Evolutionary conservation across 1,140 invertebrate genomes (phyloP).

Genomic region (Leptinotarsa texana): DNA sequence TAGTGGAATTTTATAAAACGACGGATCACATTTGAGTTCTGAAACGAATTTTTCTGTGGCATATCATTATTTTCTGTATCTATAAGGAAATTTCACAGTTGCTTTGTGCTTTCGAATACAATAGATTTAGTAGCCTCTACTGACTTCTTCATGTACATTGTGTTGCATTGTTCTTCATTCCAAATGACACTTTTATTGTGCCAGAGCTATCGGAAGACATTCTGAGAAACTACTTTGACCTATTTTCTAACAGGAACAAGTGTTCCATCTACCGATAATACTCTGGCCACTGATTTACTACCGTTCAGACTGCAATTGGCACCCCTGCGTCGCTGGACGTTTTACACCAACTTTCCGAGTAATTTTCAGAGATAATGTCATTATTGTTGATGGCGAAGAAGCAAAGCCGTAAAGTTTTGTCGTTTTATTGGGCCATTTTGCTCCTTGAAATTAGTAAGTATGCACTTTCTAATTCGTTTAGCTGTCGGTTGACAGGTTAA

Average conservation of each 20-base stretch:
- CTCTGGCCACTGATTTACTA: constrained; percentile 21
- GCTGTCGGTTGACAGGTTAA: too few relatives aligned
- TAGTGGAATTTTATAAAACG: too few relatives aligned
- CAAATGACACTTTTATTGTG: constrained; percentile 17
- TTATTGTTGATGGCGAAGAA: not conserved
- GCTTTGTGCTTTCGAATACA: not conserved
- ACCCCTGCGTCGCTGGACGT: constrained; percentile 6
- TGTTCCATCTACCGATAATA: constrained; percentile 16
- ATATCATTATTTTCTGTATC: too few relatives aligned
- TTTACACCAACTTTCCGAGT: constrained; percentile 10
- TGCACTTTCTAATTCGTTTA: not conserved
- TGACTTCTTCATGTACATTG: not conserved
- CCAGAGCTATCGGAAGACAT: not conserved
- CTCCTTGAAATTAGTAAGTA: not conserved
- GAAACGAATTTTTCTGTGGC: too few relatives aligned
- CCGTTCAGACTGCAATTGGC: constrained; percentile 16
- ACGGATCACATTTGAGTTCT: too few relatives aligned
- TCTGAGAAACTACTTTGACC: constrained; percentile 7
- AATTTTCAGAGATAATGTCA: constrained; percentile 8
- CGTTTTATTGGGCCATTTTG: not conserved
- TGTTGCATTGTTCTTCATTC: not conserved
- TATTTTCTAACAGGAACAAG: constrained; percentile 4
- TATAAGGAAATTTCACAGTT: too few relatives aligned
- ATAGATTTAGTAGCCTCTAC: not conserved
- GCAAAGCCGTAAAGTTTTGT: not conserved